phyloP scores from a whole-genome alignment of 2,797 vertebrate species.

The Ctenopoma multispine region DNA sequence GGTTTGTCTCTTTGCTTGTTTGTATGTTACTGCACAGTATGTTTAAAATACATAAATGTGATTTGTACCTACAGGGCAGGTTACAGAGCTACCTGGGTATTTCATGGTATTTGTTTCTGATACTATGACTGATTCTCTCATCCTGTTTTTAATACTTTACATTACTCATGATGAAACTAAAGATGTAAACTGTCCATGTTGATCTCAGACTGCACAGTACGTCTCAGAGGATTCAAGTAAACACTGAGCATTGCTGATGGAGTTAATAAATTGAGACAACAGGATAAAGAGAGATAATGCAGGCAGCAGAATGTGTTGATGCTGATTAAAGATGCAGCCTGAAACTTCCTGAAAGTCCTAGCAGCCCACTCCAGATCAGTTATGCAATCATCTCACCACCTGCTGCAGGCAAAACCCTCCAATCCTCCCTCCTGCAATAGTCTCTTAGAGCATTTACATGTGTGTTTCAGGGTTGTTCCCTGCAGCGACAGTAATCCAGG shows the following conservation, averaged over 20 bases:
- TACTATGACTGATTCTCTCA: no score
- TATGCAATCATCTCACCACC: constrained; percentile 40
- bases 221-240: background rate
- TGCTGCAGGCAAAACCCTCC: constrained; percentile 29
- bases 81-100: no score
- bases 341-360: constrained; percentile 27
- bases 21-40: no score
- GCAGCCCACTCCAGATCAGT: constrained; percentile 2
- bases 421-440: constrained; percentile 15
- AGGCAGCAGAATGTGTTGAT: constrained; percentile 4
- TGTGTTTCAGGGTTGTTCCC: constrained; percentile 21
- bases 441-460: constrained; percentile 28
- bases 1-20: no score
- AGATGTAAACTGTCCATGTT: background rate
- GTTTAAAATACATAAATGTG: no score
- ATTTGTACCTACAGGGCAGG: no score
- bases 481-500: constrained; percentile 13
- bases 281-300: background rate
- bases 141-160: no score
- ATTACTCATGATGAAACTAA: no score
- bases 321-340: constrained; percentile 22
- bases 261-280: background rate
- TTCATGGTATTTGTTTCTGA: no score
- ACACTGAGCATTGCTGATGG: background rate
- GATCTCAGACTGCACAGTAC: no score